Conservation (phyloP, 92 coral and sea anemone species). For the Meandrina meandrites region DNA sequence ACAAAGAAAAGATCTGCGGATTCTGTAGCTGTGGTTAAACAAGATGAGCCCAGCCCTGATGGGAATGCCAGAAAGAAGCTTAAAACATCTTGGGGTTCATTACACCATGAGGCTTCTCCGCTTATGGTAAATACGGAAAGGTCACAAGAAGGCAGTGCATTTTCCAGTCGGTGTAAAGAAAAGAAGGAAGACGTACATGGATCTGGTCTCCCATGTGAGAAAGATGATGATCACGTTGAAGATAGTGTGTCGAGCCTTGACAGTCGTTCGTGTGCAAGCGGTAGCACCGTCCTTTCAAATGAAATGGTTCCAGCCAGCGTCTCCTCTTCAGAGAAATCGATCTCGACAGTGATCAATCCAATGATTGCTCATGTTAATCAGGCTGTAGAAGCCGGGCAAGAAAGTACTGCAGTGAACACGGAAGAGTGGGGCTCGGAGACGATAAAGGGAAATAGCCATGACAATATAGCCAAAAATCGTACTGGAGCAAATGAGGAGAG, state of each 20-base stretch:
- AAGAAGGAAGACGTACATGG: not conserved
- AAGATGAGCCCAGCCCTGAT: not conserved
- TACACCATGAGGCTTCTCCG: not conserved
- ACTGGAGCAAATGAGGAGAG: not conserved
- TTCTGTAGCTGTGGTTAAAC: not conserved
- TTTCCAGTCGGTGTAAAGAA: not conserved
- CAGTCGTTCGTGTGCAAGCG: not conserved
- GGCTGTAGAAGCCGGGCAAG: not conserved
- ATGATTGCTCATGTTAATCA: conserved; percentile 42
- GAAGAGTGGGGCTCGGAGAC: not conserved
- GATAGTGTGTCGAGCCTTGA: not conserved
- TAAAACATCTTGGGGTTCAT: not conserved
- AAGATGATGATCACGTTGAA: not conserved
- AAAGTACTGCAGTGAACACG: not conserved
- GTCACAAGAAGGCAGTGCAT: not conserved
- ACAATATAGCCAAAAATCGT: not conserved
- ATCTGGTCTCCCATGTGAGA: not conserved
- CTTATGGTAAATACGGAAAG: not conserved
- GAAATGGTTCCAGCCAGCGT: conserved; percentile 61
- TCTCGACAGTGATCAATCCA: conserved; percentile 48
- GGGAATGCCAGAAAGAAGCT: conserved; percentile 34
- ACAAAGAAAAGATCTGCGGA: conserved; percentile 28
- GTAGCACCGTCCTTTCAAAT: conserved; percentile 9
- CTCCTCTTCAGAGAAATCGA: conserved; percentile 41
- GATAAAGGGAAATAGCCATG: not conserved